phyloP scores from a whole-genome alignment of 2,113 vertebrate species.

The Lagopus leucura region DNA sequence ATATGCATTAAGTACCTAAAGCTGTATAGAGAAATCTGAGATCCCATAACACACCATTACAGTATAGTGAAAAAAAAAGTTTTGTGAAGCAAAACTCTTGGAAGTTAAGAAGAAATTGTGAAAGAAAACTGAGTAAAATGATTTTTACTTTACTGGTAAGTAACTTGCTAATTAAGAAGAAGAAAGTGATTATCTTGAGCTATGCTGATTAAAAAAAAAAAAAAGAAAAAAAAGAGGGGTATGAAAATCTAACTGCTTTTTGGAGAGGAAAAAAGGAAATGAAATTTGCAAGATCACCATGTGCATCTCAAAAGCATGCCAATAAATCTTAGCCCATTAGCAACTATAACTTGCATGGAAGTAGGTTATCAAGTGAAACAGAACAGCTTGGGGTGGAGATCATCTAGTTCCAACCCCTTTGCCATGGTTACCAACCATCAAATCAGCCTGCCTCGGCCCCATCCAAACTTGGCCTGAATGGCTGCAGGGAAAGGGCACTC shows the following conservation, averaged over 20 bases:
- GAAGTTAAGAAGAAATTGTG: background rate
- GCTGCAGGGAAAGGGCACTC: no score
- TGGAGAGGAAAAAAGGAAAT: background rate
- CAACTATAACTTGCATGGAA: background rate
- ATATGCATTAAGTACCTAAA: background rate
- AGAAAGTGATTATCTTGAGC: background rate
- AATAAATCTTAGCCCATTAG: background rate
- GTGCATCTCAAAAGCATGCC: background rate
- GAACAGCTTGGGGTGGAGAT: no score
- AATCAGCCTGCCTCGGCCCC: no score
- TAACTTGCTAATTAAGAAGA: slow-evolving; percentile 8
- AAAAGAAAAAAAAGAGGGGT: background rate
- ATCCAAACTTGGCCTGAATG: background rate
- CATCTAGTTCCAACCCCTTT: no score
- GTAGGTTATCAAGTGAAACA: background rate
- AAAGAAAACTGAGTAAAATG: background rate
- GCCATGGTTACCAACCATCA: no score
- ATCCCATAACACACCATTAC: background rate
- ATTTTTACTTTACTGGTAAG: background rate
- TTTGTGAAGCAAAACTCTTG: background rate
- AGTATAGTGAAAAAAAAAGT: background rate
- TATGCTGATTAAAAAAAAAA: background rate
- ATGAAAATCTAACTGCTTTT: background rate
- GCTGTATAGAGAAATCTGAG: slow-evolving; percentile 10
- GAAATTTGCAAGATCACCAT: background rate